Evolutionary conservation across 2,113 vertebrate species (phyloP).

Genomic region (Callithrix jacchus): DNA sequence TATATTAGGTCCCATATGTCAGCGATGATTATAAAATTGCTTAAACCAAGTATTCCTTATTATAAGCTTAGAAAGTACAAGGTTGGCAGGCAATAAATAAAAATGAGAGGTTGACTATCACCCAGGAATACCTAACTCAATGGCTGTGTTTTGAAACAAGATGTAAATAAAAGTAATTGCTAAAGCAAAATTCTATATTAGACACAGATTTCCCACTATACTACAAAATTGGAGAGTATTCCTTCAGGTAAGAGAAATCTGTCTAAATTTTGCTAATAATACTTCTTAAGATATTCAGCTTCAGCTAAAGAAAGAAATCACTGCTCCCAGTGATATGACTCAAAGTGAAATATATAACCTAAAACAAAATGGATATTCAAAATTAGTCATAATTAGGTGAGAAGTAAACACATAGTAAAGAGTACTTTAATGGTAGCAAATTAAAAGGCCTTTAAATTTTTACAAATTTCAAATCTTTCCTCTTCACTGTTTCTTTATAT

Average conservation of each 20-base stretch:
- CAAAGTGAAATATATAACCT: background rate
- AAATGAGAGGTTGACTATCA: background rate
- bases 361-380: constrained; percentile 48
- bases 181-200: background rate
- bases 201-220: background rate
- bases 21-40: background rate
- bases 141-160: background rate
- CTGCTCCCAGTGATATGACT: background rate
- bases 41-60: constrained; percentile 31
- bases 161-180: constrained; percentile 33
- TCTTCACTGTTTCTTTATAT: background rate
- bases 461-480: background rate
- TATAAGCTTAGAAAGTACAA: constrained; percentile 15
- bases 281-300: background rate
- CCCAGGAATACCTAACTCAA: background rate
- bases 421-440: background rate
- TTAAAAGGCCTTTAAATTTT: background rate
- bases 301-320: background rate
- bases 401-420: background rate
- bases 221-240: background rate
- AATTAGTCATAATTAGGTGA: background rate
- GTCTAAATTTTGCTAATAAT: background rate
- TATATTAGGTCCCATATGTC: background rate
- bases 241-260: constrained; percentile 22
- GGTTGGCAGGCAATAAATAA: background rate